Base-by-base conservation (phyloP, 2,113 vertebrate genomes). In the Gnathonemus echidnorhynchus region DNA sequence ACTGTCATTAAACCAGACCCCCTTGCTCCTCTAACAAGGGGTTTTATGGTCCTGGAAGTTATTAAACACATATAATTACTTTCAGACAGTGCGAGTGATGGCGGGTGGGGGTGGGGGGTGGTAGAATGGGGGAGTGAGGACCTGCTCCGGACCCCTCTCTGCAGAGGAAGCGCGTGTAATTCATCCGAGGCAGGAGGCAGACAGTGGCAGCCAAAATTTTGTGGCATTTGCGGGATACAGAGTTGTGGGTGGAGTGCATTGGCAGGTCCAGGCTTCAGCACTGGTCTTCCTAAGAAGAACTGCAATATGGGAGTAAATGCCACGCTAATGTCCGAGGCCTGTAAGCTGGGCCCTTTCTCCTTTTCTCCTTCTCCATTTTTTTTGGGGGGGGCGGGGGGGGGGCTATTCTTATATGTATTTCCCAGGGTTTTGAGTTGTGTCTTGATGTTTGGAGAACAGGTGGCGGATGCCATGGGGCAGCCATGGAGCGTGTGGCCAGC, bases 51-150 rank as follows among this genome's bases (percentile, higher is more conserved):
- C 93, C 93, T 94, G 93, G 93, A 95, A 95, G 94, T 95, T 95
- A 95, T 95, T 95, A 95, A 95, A 95, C 94, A 94, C 94, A 95
- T 95, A 94, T 95, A 95, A 95, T 95, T 95, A 95, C 95, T 95
- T 94, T 94, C 92, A 93, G 94, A 94, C 93, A 92, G 91, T 92
- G 91, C 94, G 92, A 92, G 92, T 92, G 88, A 91, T 89, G 86
- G 89, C 17, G 4, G 53, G 15, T 21, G 53, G 53, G 45, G 8
- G 45, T 5, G 42, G 42, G 42, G 42, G 4, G 45, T 50, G 49
- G 3, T 15, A 1, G 86, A 11, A 27, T n/a, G 9, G 45, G 39
- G 42, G 53, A 24, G 45, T 7, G 45, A 3, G 49, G 49, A 50
- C 48, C 48, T n/a, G 49, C 35, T 46, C 70, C 1, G 27, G 70